phyloP scores from a whole-genome alignment of 2,797 vertebrate species.

The Centropyge bicolor region DNA sequence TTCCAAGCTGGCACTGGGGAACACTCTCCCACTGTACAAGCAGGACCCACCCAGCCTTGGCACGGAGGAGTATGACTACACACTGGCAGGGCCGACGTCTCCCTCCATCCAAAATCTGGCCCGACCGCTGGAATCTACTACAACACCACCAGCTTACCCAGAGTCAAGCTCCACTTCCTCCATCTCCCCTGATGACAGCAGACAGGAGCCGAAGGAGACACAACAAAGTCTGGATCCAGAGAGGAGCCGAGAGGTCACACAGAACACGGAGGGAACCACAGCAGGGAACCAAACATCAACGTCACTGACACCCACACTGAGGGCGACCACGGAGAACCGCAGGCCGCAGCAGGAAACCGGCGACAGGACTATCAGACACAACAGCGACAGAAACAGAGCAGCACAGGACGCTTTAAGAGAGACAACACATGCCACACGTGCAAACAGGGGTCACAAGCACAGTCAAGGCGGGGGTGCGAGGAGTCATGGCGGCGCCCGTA shows the following conservation, averaged over 20 bases:
- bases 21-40: slow-evolving; percentile 79
- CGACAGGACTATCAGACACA: slow-evolving; percentile 48
- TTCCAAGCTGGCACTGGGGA: slow-evolving; percentile 60
- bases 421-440: neutral
- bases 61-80: slow-evolving; percentile 81
- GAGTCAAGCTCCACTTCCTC: slow-evolving; percentile 60
- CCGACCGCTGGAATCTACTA: slow-evolving; percentile 62
- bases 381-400: slow-evolving; percentile 46
- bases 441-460: slow-evolving; percentile 54
- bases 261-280: slow-evolving; percentile 38
- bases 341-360: slow-evolving; percentile 44
- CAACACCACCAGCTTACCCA: slow-evolving; percentile 26
- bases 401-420: slow-evolving; percentile 46
- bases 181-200: slow-evolving; percentile 55
- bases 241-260: slow-evolving; percentile 28
- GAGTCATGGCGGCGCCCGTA: slow-evolving; percentile 4
- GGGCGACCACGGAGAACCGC: slow-evolving; percentile 51
- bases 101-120: slow-evolving; percentile 60
- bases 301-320: slow-evolving; percentile 41
- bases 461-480: slow-evolving; percentile 23
- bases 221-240: slow-evolving; percentile 45
- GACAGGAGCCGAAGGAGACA: slow-evolving; percentile 65
- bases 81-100: slow-evolving; percentile 58
- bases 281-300: slow-evolving; percentile 49
- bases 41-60: slow-evolving; percentile 72